Evolutionary conservation across 1,140 invertebrate genomes (phyloP), one percentile per base, ranked within the genome.

Genomic region (Procambarus virginalis): DNA sequence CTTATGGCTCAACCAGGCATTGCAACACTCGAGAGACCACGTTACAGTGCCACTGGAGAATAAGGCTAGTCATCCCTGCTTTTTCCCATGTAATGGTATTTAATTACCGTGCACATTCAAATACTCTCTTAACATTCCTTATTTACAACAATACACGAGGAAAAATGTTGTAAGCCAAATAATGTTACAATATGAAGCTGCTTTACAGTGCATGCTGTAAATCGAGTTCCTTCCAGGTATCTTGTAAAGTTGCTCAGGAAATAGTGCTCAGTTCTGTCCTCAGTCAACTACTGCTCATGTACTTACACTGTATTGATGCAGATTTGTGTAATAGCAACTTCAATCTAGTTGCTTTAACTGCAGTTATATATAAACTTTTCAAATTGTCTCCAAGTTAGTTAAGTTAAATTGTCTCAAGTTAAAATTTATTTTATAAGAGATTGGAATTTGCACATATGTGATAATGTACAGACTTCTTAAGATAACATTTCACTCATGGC

Each of bases 1-100:
- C 83, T 85, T 68, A 8, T 85, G 68, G 22, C 83, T 14, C 83
- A 85, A 49, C 83, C 83, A 1, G 70, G 46, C 46, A 76, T 85
- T n/a, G 45, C 83, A 64, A 55, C 83, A n/a, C 17, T 85, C 14
- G 83, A 85, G 45, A 48, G 83, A 34, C 83, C 48, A 3, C 83
- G 83, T 34, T 85, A 85, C 70, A 55, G 68, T 55, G n/a, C n/a
- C n/a, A 58, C n/a, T 5, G 83, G 60, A 3, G 60, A 68, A 17
- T 68, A 68, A 58, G n/a, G n/a, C n/a, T n/a, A n/a, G n/a, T n/a
- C n/a, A n/a, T n/a, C n/a, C n/a, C 55, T 58, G 5, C 10, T 10
- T 58, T 5, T 58, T 10, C 55, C 5, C 60, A 9, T 3, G 20
- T 14, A 68, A 17, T 68, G 20, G 60, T 17, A 68, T 68, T 17